Evolutionary conservation across 2,113 vertebrate species (phyloP).

Genomic region (Danionella cerebrum): DNA sequence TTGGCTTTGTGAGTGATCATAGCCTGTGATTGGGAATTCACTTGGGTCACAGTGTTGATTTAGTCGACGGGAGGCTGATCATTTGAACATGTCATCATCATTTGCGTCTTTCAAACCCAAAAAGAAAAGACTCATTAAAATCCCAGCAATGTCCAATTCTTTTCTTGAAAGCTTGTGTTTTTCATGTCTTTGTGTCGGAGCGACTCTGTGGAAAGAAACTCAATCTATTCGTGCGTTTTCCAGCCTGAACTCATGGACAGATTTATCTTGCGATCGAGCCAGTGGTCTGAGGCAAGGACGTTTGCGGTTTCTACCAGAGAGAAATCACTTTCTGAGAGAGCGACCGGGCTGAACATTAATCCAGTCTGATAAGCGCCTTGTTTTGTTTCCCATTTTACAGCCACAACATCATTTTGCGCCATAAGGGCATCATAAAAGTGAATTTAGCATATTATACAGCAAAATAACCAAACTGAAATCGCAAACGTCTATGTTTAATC

Average conservation of each 20-base stretch:
- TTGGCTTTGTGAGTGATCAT: neutral
- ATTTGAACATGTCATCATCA: neutral
- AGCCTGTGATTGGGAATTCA: neutral
- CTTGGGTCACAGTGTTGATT: neutral
- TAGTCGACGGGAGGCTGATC: neutral
- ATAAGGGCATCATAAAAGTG: too few species aligned
- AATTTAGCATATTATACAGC: too few species aligned
- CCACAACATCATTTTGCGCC: too few species aligned
- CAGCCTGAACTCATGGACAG: conserved; percentile 31
- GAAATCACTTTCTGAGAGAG: conserved; percentile 56
- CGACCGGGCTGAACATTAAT: conserved; percentile 57
- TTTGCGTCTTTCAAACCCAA: neutral
- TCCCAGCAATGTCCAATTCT: neutral
- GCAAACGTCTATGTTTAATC: too few species aligned
- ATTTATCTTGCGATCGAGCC: conserved; percentile 47
- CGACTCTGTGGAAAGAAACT: neutral
- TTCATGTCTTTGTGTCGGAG: neutral
- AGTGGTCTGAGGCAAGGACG: conserved; percentile 49
- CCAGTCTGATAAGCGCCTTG: conserved; percentile 40
- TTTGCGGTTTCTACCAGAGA: conserved; percentile 53
- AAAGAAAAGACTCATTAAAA: conserved; percentile 1
- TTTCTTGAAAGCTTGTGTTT: neutral
- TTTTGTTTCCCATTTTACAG: conserved; percentile 67
- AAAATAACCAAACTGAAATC: too few species aligned
- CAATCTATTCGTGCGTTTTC: conserved; percentile 23